phyloP scores from a whole-genome alignment of 1,140 invertebrate genomes.

The Anastrepha obliqua region DNA sequence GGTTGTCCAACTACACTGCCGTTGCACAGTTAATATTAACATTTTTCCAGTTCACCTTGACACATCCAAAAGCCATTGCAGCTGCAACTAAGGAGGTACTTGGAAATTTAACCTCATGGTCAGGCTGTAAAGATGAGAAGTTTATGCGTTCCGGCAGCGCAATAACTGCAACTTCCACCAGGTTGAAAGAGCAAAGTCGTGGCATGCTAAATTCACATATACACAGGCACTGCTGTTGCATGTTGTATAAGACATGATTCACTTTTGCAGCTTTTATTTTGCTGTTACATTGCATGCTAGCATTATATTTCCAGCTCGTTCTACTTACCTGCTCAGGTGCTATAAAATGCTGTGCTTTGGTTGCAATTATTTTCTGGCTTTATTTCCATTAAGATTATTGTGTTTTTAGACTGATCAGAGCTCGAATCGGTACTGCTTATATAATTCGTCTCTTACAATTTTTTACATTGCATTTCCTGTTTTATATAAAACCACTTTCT shows the following conservation, averaged over 20 bases:
- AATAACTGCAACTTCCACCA: background rate
- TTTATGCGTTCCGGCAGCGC: slow-evolving; percentile 16
- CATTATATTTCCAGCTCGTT: background rate
- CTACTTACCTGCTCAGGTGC: background rate
- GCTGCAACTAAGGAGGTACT: slow-evolving; percentile 10
- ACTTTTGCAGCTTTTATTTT: background rate
- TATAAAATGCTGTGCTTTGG: background rate
- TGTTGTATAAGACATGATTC: too few relatives aligned
- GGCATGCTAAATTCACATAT: background rate
- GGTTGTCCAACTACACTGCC: background rate
- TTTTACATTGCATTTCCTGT: background rate
- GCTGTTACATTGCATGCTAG: background rate
- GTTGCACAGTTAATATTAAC: slow-evolving; percentile 5
- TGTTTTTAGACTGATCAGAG: background rate
- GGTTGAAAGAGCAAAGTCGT: background rate
- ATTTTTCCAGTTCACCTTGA: background rate
- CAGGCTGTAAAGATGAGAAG: background rate
- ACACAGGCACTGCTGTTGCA: background rate
- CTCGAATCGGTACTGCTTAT: background rate
- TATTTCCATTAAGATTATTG: slow-evolving; percentile 1
- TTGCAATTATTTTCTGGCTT: slow-evolving; percentile 18
- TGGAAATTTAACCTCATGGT: background rate
- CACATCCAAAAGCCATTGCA: background rate
- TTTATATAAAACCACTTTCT: background rate
- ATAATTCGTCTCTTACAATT: too few relatives aligned